Evolutionary conservation across 2,113 vertebrate genomes (phyloP).

Genomic region (Sialia sialis): DNA sequence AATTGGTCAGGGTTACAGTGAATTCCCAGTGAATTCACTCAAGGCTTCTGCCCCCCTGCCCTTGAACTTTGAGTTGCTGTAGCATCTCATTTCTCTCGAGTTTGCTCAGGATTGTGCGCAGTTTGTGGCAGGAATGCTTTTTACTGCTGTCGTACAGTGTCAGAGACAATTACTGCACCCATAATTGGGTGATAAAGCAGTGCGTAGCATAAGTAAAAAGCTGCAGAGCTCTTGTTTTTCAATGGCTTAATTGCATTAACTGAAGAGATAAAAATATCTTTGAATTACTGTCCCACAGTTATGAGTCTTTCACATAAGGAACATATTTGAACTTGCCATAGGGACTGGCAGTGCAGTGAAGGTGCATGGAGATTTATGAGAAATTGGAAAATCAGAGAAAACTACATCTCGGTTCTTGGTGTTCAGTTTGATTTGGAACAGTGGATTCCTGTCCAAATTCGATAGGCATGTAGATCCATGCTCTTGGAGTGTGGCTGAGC

Average conservation of each 20-base stretch:
- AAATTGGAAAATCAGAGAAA: not conserved
- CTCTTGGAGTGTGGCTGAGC: not conserved
- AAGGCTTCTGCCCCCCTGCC: not conserved
- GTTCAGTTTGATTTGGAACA: not conserved
- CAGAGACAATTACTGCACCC: not conserved
- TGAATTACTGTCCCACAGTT: not conserved
- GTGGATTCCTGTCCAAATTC: not conserved
- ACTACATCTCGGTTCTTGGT: rapidly evolving
- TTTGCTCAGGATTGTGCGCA: not conserved
- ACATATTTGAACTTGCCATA: not conserved
- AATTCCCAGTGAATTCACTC: not conserved
- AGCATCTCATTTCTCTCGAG: not conserved
- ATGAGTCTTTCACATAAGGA: not conserved
- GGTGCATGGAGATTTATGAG: not conserved
- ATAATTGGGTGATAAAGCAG: not conserved
- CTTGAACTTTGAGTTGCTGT: not conserved
- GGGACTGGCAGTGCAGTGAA: not conserved
- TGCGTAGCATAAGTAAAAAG: not conserved
- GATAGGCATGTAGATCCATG: rapidly evolving
- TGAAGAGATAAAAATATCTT: not conserved
- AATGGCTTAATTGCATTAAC: not conserved
- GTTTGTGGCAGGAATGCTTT: not conserved
- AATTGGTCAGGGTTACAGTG: not conserved
- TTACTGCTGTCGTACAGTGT: not conserved
- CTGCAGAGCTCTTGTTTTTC: not conserved